phyloP scores from a whole-genome alignment of 2,888 invertebrate species.

The Nemotelus pantherinus region DNA sequence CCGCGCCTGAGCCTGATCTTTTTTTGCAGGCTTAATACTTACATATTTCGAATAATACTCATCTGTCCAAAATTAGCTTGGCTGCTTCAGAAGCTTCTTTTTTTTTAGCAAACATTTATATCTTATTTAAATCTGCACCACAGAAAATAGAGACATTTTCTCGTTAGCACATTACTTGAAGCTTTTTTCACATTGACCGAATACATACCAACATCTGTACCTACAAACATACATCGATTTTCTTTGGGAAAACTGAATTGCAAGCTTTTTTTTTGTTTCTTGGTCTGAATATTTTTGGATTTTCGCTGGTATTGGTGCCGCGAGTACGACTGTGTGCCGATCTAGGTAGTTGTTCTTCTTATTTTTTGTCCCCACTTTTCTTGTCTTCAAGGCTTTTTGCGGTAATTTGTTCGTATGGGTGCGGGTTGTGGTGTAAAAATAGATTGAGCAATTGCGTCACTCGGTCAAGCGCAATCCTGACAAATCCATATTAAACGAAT shows the following conservation, averaged over 20 bases:
- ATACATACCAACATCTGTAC: background rate
- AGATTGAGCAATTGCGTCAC: slow-evolving; percentile 47
- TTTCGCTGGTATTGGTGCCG: slow-evolving; percentile 1
- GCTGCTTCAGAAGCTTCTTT: slow-evolving; percentile 6
- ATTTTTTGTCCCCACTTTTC: slow-evolving; percentile 3
- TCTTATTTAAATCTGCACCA: slow-evolving; percentile 5
- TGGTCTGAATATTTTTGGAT: slow-evolving; percentile 20
- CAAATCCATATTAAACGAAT: slow-evolving; percentile 47
- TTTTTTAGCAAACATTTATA: slow-evolving; percentile 19
- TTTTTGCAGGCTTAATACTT: slow-evolving; percentile 10
- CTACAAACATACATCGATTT: background rate
- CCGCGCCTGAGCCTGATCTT: background rate
- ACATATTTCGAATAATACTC: slow-evolving; percentile 9
- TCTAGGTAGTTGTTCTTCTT: background rate
- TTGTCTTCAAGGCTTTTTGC: background rate
- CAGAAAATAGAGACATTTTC: slow-evolving; percentile 12
- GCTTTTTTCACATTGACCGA: slow-evolving; percentile 11
- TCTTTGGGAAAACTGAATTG: background rate
- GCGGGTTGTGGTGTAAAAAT: slow-evolving; percentile 35
- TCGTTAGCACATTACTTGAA: slow-evolving; percentile 13
- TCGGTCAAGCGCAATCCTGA: slow-evolving; percentile 43
- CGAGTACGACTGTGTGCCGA: too few species aligned
- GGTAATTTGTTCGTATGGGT: background rate
- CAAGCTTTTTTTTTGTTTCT: background rate
- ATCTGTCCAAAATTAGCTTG: slow-evolving; percentile 38